phyloP scores from a whole-genome alignment of 2,888 invertebrate genomes.

The Trisateles emortualis region DNA sequence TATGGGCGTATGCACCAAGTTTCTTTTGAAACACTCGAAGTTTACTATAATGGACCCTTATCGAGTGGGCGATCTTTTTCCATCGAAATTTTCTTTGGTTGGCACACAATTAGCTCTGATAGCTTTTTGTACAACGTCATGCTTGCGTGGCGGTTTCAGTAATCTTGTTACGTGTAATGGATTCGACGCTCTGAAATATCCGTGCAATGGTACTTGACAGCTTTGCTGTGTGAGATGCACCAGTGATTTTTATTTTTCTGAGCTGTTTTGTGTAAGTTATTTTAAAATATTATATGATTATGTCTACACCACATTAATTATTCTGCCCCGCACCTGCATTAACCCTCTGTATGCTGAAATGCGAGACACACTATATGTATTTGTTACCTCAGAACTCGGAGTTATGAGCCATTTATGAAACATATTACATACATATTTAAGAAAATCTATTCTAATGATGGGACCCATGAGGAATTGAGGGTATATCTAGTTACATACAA shows the following conservation, averaged over 20 bases:
- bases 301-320: no score
- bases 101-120: slow-evolving; percentile 82
- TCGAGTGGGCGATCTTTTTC: slow-evolving; percentile 71
- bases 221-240: background rate
- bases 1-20: slow-evolving; percentile 71
- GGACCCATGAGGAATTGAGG: no score
- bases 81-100: slow-evolving; percentile 79
- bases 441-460: no score
- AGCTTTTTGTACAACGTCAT: slow-evolving; percentile 80
- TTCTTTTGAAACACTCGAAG: slow-evolving; percentile 68
- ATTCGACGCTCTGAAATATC: slow-evolving; percentile 35
- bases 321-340: no score
- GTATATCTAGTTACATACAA: no score
- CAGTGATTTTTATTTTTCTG: slow-evolving; percentile 2
- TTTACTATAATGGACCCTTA: slow-evolving; percentile 78
- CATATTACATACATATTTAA: no score
- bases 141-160: slow-evolving; percentile 55
- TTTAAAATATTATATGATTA: no score
- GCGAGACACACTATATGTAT: no score
- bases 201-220: slow-evolving; percentile 10
- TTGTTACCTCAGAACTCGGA: no score
- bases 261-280: no score
- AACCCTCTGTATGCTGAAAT: no score
- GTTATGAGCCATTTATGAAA: no score
- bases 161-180: slow-evolving; percentile 23